Evolutionary conservation across 1,140 invertebrate species (phyloP).

Genomic region (silkworm (Bombyx mori)): ASM3026992v2 NC_085129.1:5932001-5932500

Average conservation of each 20-base stretch:
- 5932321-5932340: slow-evolving; percentile 31
- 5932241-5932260: slow-evolving; percentile 39
- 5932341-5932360: slow-evolving; percentile 62
- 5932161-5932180: no score
- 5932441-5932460: slow-evolving; percentile 52
- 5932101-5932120: no score
- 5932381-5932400: slow-evolving; percentile 62
- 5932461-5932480: slow-evolving; percentile 62
- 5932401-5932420: slow-evolving; percentile 64
- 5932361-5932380: slow-evolving; percentile 25
- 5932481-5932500: slow-evolving; percentile 42
- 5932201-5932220: no score
- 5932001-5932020: slow-evolving; percentile 44
- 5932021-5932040: no score
- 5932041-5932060: no score
- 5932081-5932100: no score
- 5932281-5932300: slow-evolving; percentile 37
- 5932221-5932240: slow-evolving; percentile 29
- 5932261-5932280: slow-evolving; percentile 27
- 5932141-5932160: no score
- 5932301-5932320: slow-evolving; percentile 60
- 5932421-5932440: slow-evolving; percentile 66
- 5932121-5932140: no score
- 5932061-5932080: no score
- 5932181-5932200: no score